Base-by-base conservation (phyloP, 2,113 vertebrate genomes). In the Pelodiscus sinensis region DNA sequence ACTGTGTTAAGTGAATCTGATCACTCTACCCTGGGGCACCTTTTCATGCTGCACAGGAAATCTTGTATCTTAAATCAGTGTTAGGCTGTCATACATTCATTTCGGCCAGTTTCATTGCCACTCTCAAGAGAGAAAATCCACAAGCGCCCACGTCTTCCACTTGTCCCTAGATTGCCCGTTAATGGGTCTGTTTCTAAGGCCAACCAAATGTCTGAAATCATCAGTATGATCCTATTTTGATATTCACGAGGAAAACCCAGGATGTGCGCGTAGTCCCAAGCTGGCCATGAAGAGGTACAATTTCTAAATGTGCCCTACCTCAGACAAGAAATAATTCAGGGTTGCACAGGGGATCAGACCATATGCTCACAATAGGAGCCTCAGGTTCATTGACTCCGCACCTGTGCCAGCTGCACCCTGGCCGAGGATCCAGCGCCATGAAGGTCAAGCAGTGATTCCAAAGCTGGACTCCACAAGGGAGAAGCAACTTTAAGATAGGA, bases 391-490 rank as follows among this genome's bases (percentile, higher is more conserved):
- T n/a, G 65, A 71, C 18, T 71, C 31, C 35, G 21, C 35, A 35
- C 78, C 29, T 54, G 2, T 50, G 4, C 25, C 56, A 81, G 52
- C 79, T 68, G n/a, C 1, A 2, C 21, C 84, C 57, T 22, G 2
- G 68, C 54, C 3, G 0, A 1, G 44, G 44, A 29, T 71, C 4
- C 57, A 29, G 38, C 5, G 29, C 15, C 4, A 0, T 54, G 44
- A 1, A 1, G 38, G 38, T 60, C 19, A 55, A 81, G 65, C 38
- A 55, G 54, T 7, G 90, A 35, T 19, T 44, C 5, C 57, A 1
- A n/a, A 54, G 80, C 1, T n/a, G 54, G 0, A 82, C 60, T 77
- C 16, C 58, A 16, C n/a, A 0, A 0, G 55, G 12, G 6, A 79
- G 94, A 9, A 11, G 9, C 1, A 1, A 1, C 3, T 55, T 84